Evolutionary conservation across 1,140 invertebrate species (phyloP), one percentile per base, ranked within the genome.

Genomic region (Macrosteles quadrilineatus): DNA sequence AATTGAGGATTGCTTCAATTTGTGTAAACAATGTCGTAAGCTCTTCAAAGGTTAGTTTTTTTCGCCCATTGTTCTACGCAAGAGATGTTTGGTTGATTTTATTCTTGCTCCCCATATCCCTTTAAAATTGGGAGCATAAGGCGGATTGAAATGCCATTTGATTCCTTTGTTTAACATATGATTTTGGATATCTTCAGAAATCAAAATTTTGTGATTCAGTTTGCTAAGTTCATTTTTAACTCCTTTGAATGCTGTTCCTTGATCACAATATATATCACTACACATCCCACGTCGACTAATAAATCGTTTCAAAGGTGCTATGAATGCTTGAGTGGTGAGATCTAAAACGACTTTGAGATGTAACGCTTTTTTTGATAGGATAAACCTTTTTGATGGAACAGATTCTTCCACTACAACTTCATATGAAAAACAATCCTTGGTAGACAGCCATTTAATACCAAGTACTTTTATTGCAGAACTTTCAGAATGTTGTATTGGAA

Each of bases 61-160:
- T 14, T 73, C 23, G 25, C 67, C 47, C 12, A 72, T 43, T 4
- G 74, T 45, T 3, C 66, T 23, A 21, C 53, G 55, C 2, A 81
- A 53, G 62, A 76, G 72, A 30, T 68, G 29, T 72, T 76, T 77
- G 17, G 66, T 53, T 0, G 65, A 72, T 68, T 73, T 75, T 25
- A 77, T 76, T 32, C 71, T 73, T 68, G 73, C 71, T 71, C 83
- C 74, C 82, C 77, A 79, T 65, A 79, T 29, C 23, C 81, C 81
- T 31, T 80, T 80, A 43, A 77, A 76, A 68, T 81, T 77, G 0
- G 80, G 77, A 45, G 75, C 76, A 53, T 64, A 25, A 12, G 80
- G 78, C 6, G 80, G 78, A 45, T 76, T 80, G 67, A 82, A 82
- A 69, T 80, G 72, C 78, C 78, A 83, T 36, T 76, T 50, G 19